A percentile compares a stretch with the other conserved stretches of the same genome.
Conservation (phyloP, 2,888 invertebrate species). For the Scaptomyza cyrtandrae region DNA sequence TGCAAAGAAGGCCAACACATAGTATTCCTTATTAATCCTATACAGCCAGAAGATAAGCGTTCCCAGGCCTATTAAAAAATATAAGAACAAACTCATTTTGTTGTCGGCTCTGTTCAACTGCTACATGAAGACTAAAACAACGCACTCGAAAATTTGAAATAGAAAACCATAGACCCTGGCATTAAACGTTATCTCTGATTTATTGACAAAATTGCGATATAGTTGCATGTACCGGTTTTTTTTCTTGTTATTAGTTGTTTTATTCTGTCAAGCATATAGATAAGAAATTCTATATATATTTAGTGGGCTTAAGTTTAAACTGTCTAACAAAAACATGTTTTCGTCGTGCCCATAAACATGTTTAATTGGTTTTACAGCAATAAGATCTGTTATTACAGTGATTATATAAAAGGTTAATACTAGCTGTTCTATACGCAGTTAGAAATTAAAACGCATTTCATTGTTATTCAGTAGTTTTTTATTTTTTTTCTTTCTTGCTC, state of each 20-base stretch:
- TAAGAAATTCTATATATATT: not conserved
- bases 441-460: not conserved
- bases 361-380: not conserved
- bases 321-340: not conserved
- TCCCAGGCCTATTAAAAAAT: constrained; percentile 39
- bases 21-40: constrained; percentile 58
- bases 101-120: not conserved
- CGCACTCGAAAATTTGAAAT: not conserved
- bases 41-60: constrained; percentile 54
- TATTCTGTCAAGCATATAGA: not conserved
- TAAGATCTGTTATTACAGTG: not conserved
- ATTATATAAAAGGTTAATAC: constrained; percentile 4
- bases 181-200: not conserved
- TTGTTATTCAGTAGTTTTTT: not conserved
- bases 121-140: constrained; percentile 10
- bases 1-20: constrained; percentile 58
- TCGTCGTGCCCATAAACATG: not conserved
- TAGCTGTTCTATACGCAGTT: not conserved
- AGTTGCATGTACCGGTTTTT: not conserved
- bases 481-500: no score
- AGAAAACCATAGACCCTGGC: not conserved
- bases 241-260: not conserved
- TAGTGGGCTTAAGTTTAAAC: not conserved
- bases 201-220: constrained; percentile 6
- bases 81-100: constrained; percentile 33